Base-by-base conservation (phyloP, 2,888 invertebrate species). In the Morpho deidamia region DNA sequence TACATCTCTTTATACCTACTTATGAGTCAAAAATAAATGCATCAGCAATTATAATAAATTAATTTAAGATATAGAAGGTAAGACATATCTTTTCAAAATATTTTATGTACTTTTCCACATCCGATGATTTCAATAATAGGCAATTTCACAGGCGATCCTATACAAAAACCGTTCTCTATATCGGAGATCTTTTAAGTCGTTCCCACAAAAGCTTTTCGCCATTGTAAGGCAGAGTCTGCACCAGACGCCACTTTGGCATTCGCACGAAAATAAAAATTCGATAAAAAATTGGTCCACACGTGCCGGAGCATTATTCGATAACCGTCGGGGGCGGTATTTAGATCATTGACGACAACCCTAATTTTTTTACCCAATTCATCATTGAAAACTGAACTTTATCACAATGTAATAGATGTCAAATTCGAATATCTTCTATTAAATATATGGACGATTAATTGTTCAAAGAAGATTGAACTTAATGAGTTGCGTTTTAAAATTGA, bases 291-390 rank as follows among this genome's bases (percentile, higher is more conserved):
- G 58, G 53, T 65, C 67, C 62, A 74, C 88, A 87, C 89, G 89
- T 84, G 88, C 78, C 81, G 56, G 66, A 63, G 78, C 83, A 86
- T 88, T 88, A 86, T 87, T 81, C 83, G 85, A 86, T 87, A 88
- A 88, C 88, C 80, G 87, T 84, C 78, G 85, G 82, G 81, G 88
- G 88, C 86, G 86, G 87, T 83, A 78, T 83, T 64, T 78, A 83
- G 72, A 70, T 74, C 73, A 77, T 81, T 76, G 76, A 74, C 72
- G 74, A 73, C 78, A 85, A 78, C 88, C 84, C 85, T 87, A 81
- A 78, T 74, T 77, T 75, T 72, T 72, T 65, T 71, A 62, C 53
- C 10, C 12, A 2, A 7, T 7, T 8, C 12, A 8, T 34, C 53
- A 63, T 55, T 7, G 34, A 1, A 76, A 71, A 59, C 44, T 65